Evolutionary conservation across 2,888 invertebrate genomes (phyloP), one percentile per base, ranked within the genome.

Genomic region (Endotricha flammealis): DNA sequence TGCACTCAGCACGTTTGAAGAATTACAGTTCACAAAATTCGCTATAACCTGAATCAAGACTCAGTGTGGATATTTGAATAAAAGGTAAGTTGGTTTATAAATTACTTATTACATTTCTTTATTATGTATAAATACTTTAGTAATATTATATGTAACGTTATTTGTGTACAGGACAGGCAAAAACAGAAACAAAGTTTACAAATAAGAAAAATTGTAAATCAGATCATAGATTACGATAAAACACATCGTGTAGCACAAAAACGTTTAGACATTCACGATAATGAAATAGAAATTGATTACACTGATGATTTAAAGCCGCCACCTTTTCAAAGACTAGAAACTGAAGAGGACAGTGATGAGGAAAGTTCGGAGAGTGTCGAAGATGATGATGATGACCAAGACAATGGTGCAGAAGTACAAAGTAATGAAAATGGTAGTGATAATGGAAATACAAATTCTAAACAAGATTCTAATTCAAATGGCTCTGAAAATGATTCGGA

Each of bases 221-320:
- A n/a, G n/a, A n/a, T 20, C 3, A 20, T 20, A 4, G n/a, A 20
- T 2, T 7, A 20, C 20, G n/a, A 20, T 20, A 6, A 7, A 6
- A 2, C 7, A 6, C 20, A 7, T n/a, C 20, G 20, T 20, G 20
- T 20, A 8, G n/a, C n/a, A 6, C 6, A 20, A 20, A 20, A 63
- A 22, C 67, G 78, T n/a, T 45, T 63, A 42, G 68, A 62, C 31
- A 38, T 56, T 1, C 40, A 41, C 7, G 59, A 70, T 23, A 78
- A 80, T 32, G 58, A 69, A 22, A 70, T 79, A 24, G 63, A 74
- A 10, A 63, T 69, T 2, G 69, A 73, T 39, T 50, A 64, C 17
- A 46, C 50, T 2, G 38, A 46, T 22, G 52, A 53, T 11, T 38
- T 68, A 10, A 76, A 69, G 35, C 66, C 60, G 14, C 56, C 71